Evolutionary conservation across 2,888 invertebrate genomes (phyloP), one percentile per base, ranked within the genome.

Genomic region (Plutella xylostella): DNA sequence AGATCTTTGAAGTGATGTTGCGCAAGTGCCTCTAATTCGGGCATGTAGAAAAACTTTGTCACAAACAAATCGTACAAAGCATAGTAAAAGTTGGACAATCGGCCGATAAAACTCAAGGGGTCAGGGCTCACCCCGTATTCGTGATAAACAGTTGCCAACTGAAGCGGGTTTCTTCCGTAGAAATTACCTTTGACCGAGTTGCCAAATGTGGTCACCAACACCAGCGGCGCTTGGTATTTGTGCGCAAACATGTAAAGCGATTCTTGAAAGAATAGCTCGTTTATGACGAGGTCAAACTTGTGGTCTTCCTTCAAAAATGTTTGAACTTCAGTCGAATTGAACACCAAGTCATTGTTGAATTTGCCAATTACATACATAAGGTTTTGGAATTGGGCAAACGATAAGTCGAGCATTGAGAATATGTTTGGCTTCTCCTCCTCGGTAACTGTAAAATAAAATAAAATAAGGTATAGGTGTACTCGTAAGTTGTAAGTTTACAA

Each of bases 1-100:
- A 54, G 43, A 25, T 48, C 45, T 31, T 43, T 45, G 37, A 55
- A 54, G 51, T 56, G 55, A 47, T 55, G 52, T 40, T 53, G 51
- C 39, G 53, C 55, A 38, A 51, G 50, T 53, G 56, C 52, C 45
- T 55, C 50, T 33, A 55, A 55, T 14, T 35, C 44, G 7, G 50
- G 50, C 9, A 48, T 42, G 34, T 53, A 51, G 28, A 30, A 48
- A 15, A 46, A 51, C 39, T 48, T 49, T 18, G 46, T 5, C 19
- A 21, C 22, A 18, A 42, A 34, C 18, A 34, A 18, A 17, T 45
- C 47, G 25, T 45, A 44, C 21, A 41, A 5, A 18, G 21, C 30
- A 11, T n/a, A 43, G 31, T 47, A 50, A 18, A 50, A 3, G 28
- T 52, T 52, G 17, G 43, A 38, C 41, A 53, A 33, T 48, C 53